Conservation (phyloP, 1,140 invertebrate species). For the Nephotettix cincticeps region DNA sequence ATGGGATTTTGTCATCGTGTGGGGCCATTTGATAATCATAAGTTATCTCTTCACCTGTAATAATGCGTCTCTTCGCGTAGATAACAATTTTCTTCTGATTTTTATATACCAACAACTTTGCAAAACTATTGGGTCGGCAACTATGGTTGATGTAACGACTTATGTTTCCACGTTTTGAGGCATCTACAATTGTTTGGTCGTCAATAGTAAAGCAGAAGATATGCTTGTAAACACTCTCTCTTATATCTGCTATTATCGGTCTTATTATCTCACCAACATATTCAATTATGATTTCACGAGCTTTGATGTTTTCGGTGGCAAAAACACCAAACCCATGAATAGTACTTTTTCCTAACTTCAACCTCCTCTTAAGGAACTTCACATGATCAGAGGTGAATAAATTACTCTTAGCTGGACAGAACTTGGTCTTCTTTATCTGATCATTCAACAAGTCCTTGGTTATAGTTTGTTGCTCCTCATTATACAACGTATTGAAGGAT, state of each 20-base stretch:
- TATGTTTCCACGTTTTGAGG: conserved; percentile 95
- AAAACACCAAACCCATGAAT: conserved; percentile 99
- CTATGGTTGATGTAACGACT: conserved; percentile 98
- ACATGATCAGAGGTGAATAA: conserved; percentile 95
- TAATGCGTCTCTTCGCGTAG: conserved; percentile 96
- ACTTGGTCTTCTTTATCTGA: conserved; percentile 81
- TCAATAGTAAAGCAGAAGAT: conserved; percentile 97
- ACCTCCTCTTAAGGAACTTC: conserved; percentile 94
- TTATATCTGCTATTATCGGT: conserved; percentile 87
- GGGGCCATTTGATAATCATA: conserved; percentile 99
- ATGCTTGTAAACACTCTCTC: conserved; percentile 94
- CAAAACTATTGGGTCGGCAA: conserved; percentile 98
- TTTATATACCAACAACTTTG: conserved; percentile 96
- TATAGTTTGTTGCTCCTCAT: conserved; percentile 69
- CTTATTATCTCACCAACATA: conserved; percentile 96
- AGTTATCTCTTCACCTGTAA: conserved; percentile 97
- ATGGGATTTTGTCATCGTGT: conserved; percentile 97
- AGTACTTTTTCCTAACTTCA: conserved; percentile 94
- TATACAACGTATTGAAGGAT: conserved; percentile 46
- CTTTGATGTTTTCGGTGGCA: conserved; percentile 95
- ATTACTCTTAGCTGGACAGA: conserved; percentile 85
- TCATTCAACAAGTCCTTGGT: conserved; percentile 90
- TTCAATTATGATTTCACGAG: conserved; percentile 99
- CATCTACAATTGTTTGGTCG: conserved; percentile 95
- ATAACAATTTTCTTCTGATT: conserved; percentile 98